Evolutionary conservation across 2,113 vertebrate genomes (phyloP).

Genomic region (Zosterops hypoxanthus): DNA sequence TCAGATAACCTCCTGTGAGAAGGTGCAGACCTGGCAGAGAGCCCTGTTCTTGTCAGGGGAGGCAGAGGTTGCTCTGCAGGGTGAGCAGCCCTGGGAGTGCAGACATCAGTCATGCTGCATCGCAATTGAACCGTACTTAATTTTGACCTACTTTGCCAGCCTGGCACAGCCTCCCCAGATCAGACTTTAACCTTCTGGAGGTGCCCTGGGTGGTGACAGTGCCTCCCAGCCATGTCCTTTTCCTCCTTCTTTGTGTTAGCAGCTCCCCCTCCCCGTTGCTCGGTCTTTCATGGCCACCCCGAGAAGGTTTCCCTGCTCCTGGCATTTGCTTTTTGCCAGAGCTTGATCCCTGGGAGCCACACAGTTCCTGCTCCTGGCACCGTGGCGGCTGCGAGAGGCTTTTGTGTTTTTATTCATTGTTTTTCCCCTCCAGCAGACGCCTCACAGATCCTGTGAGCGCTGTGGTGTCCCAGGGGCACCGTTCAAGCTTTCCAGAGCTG

Average conservation of each 20-base stretch:
- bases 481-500: background rate
- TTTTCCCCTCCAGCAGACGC: background rate
- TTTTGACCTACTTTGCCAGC: conserved; percentile 70
- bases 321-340: background rate
- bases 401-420: background rate
- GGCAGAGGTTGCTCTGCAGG: background rate
- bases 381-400: rapidly evolving
- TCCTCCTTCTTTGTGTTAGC: rapidly evolving
- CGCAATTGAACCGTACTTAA: conserved; percentile 50
- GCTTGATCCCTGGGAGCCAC: background rate
- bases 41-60: background rate
- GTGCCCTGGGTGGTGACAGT: background rate
- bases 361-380: background rate
- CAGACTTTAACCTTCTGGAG: background rate
- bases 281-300: rapidly evolving
- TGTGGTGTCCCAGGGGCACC: background rate
- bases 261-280: background rate
- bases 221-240: rapidly evolving
- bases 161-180: conserved; percentile 18
- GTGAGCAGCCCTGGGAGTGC: background rate
- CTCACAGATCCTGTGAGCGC: background rate
- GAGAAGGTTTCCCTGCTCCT: background rate
- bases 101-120: conserved; percentile 20
- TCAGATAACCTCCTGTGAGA: background rate
- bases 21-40: background rate